Percentiles rank a stretch among this genome's conserved stretches.
These are phyloP conservation scores for Scotopteryx bipunctaria DNA, from an alignment of 2,888 invertebrate genomes.

Conservation along the genomic window DNA sequence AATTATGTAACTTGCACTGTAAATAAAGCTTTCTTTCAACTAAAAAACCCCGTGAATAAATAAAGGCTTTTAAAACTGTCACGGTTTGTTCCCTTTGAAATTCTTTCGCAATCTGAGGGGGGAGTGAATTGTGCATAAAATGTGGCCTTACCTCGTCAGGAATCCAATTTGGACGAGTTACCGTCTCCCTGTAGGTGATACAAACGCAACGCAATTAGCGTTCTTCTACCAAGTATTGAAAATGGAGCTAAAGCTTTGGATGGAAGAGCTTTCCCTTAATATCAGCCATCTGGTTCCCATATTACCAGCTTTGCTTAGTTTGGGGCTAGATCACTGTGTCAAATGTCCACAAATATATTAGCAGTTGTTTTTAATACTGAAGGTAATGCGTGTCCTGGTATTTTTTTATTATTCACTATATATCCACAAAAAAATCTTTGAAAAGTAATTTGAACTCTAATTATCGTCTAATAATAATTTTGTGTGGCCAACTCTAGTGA, in stretches of 20 bases:
- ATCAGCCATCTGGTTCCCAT: no score
- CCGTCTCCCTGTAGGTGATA: constrained; percentile 72
- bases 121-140: constrained; percentile 64
- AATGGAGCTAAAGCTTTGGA: constrained; percentile 26
- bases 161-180: constrained; percentile 73
- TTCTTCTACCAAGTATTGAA: constrained; percentile 50
- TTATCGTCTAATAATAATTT: no score
- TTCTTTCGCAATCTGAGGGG: constrained; percentile 47
- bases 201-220: constrained; percentile 76
- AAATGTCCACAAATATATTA: no score
- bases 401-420: no score
- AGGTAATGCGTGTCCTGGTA: no score
- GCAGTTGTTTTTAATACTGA: no score
- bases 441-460: no score
- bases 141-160: constrained; percentile 73
- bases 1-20: constrained; percentile 28
- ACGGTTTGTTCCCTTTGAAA: constrained; percentile 34
- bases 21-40: constrained; percentile 27
- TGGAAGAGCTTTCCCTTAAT: constrained; percentile 37
- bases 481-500: no score
- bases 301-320: no score
- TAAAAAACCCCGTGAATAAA: constrained; percentile 32
- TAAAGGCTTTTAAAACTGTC: constrained; percentile 33
- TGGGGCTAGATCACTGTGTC: no score
- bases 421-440: no score